These are phyloP conservation scores for Drosophila malerkotliana DNA, from an alignment of 1,140 invertebrate species.

Conservation along the genomic window DNA sequence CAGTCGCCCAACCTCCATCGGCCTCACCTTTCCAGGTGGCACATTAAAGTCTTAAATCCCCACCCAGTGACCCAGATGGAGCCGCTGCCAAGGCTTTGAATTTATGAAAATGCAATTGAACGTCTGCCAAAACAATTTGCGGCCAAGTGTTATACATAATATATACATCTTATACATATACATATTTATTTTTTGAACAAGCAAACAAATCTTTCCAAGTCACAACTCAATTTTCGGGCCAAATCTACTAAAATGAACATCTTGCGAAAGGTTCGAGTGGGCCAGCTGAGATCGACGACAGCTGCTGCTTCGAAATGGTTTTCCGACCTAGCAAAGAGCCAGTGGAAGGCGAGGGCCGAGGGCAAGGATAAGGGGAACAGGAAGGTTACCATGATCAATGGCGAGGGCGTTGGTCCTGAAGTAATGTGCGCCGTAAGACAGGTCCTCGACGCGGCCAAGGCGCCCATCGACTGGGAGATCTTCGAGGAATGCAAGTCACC, in stretches of 20 bases:
- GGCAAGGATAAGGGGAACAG: neutral
- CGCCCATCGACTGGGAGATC: slow-evolving; percentile 52
- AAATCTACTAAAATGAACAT: slow-evolving; percentile 60
- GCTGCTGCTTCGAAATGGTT: slow-evolving; percentile 3
- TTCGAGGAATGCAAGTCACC: neutral
- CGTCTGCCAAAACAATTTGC: slow-evolving; percentile 46
- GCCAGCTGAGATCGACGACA: neutral
- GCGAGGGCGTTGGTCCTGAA: slow-evolving; percentile 61
- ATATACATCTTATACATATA: neutral
- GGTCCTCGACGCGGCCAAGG: slow-evolving; percentile 34
- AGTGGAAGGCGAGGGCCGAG: neutral
- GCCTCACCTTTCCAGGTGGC: slow-evolving; percentile 4
- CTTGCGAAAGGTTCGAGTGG: slow-evolving; percentile 25
- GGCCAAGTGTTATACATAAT: slow-evolving; percentile 18
- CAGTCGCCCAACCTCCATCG: neutral
- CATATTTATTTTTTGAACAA: neutral
- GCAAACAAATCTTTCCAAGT: slow-evolving; percentile 25
- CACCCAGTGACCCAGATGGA: slow-evolving; percentile 40
- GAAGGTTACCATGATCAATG: slow-evolving; percentile 49
- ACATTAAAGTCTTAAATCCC: slow-evolving; percentile 29
- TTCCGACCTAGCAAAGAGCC: neutral
- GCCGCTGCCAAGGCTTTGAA: slow-evolving; percentile 24
- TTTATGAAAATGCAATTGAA: slow-evolving; percentile 48
- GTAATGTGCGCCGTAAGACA: slow-evolving; percentile 30
- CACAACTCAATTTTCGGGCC: slow-evolving; percentile 17